Evolutionary conservation across 2,113 vertebrate genomes (phyloP).

Genomic region (Phalacrocorax aristotelis): DNA sequence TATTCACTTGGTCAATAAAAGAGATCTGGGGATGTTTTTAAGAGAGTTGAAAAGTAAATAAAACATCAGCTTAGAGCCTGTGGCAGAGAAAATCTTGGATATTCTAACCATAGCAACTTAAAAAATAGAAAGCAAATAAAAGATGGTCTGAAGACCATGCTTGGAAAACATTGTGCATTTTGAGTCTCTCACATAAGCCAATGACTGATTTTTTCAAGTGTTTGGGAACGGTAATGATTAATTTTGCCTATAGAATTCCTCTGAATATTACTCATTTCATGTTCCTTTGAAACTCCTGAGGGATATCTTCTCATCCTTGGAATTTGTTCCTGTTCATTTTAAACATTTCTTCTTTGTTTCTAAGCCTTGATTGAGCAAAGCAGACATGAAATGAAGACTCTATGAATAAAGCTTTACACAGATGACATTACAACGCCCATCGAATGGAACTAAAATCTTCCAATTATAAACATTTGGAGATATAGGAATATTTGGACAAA

Average conservation of each 20-base stretch:
- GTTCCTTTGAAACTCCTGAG: background rate
- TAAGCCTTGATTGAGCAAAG: background rate
- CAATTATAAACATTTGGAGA: background rate
- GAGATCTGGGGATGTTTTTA: background rate
- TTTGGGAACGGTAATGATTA: background rate
- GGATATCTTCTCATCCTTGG: background rate
- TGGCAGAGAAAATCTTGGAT: background rate
- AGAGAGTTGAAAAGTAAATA: background rate
- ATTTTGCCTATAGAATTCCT: background rate
- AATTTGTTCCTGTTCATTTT: background rate
- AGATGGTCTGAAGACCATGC: background rate
- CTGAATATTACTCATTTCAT: background rate
- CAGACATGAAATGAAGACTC: background rate
- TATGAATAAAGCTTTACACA: background rate
- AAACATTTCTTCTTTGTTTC: background rate
- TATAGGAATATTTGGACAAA: background rate
- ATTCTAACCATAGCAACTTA: background rate
- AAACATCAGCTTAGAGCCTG: background rate
- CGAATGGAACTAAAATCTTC: background rate
- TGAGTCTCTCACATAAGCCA: background rate
- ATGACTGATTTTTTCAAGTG: background rate
- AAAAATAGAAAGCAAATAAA: background rate
- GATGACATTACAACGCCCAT: background rate
- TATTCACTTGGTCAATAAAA: background rate
- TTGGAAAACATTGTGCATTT: background rate